These are phyloP conservation scores for Proisotoma minuta DNA, from an alignment of 2,888 invertebrate species.

Conservation along the genomic window DNA sequence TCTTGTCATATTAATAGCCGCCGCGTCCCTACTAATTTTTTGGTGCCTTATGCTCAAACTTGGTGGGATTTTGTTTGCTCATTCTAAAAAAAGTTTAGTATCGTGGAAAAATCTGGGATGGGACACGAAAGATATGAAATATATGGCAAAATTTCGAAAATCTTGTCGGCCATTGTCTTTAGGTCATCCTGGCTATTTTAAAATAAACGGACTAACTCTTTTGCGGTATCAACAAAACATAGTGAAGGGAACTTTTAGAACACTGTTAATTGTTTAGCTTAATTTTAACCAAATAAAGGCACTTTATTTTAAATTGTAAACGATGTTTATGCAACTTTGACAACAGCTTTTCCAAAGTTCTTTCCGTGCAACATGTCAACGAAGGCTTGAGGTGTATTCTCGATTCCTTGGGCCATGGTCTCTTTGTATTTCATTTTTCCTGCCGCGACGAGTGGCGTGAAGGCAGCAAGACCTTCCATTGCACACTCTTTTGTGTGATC, in stretches of 20 bases:
- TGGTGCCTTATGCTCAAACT: background rate
- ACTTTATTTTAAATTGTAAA: background rate
- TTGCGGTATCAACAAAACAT: too few relatives aligned
- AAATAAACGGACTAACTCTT: too few relatives aligned
- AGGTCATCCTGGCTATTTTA: too few relatives aligned
- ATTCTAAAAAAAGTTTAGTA: background rate
- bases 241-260: background rate
- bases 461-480: background rate
- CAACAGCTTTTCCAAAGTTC: conserved; percentile 23
- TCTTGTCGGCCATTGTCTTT: background rate
- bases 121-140: background rate
- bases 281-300: background rate
- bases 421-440: conserved; percentile 20
- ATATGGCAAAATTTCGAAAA: background rate
- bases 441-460: conserved; percentile 9
- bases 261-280: background rate
- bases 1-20: too few relatives aligned
- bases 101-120: background rate
- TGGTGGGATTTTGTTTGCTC: background rate
- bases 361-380: conserved; percentile 19
- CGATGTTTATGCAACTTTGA: too few relatives aligned
- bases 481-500: conserved; percentile 8
- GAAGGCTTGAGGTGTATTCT: conserved; percentile 13
- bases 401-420: conserved; percentile 8
- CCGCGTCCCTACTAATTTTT: too few relatives aligned